A percentile compares a stretch with the other conserved stretches of the same genome.
phyloP scores from a whole-genome alignment of 1,140 invertebrate genomes.

The Epicauta chinensis region DNA sequence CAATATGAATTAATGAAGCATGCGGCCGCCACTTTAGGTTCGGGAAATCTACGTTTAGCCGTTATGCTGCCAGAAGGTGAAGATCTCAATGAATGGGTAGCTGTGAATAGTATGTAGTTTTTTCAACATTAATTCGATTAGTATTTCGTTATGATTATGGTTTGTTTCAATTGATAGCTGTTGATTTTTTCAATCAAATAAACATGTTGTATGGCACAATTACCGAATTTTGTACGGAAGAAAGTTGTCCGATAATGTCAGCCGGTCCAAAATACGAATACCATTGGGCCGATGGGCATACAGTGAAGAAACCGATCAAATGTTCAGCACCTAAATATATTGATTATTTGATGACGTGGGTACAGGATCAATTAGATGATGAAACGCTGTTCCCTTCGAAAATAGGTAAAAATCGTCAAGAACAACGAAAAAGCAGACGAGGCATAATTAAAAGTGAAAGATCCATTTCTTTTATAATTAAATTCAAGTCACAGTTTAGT shows the following conservation, averaged over 20 bases:
- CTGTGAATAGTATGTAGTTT: slow-evolving; percentile 84
- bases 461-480: not conserved
- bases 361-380: slow-evolving; percentile 98
- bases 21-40: slow-evolving; percentile 95
- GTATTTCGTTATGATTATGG: not conserved
- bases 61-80: slow-evolving; percentile 98
- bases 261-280: slow-evolving; percentile 99
- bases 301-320: slow-evolving; percentile 98
- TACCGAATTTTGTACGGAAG: slow-evolving; percentile 98
- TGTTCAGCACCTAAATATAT: slow-evolving; percentile 99
- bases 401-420: slow-evolving; percentile 71
- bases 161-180: slow-evolving; percentile 60
- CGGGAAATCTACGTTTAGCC: slow-evolving; percentile 91
- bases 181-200: slow-evolving; percentile 99
- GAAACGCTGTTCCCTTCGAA: slow-evolving; percentile 98
- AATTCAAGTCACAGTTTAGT: not conserved
- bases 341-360: slow-evolving; percentile 99
- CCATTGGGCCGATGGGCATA: slow-evolving; percentile 98
- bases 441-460: too few relatives aligned
- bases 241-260: slow-evolving; percentile 96
- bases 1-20: slow-evolving; percentile 99
- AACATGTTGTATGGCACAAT: slow-evolving; percentile 99
- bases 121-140: not conserved
- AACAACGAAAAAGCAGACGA: too few relatives aligned
- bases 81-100: slow-evolving; percentile 99